These are phyloP conservation scores for human DNA, from an alignment of 2,113 vertebrate genomes.

Conservation along the genomic window DNA sequence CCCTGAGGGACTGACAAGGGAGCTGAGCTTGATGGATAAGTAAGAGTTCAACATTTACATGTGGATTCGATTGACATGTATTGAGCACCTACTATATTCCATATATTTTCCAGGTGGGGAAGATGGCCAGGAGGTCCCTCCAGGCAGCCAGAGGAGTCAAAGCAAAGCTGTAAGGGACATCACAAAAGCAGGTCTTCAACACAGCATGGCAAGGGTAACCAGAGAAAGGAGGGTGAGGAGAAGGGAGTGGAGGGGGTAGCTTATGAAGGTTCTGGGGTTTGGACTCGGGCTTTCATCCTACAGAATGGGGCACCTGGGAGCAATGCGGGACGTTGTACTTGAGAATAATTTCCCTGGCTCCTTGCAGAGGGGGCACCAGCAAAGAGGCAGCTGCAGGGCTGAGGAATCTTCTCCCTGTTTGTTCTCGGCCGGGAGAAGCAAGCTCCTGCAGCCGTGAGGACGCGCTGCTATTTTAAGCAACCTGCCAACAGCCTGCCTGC, in stretches of 20 bases:
- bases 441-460: not conserved
- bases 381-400: not conserved
- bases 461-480: conserved; percentile 47
- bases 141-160: not conserved
- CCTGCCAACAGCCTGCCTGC: conserved; percentile 60
- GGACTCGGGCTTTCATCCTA: not conserved
- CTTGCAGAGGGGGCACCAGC: not conserved
- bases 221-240: not conserved
- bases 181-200: accelerated
- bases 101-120: not conserved
- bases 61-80: accelerated
- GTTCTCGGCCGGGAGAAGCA: not conserved
- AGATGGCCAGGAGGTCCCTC: not conserved
- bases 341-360: not conserved
- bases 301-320: too few relatives aligned
- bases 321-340: not conserved
- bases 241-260: not conserved
- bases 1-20: not conserved
- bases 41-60: not conserved
- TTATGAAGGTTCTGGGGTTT: not conserved
- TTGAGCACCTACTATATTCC: not conserved
- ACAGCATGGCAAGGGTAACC: not conserved
- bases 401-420: not conserved
- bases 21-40: not conserved
- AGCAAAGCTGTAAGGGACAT: not conserved